phyloP scores from a whole-genome alignment of 2,888 invertebrate species.

The Mesorhabditis sp. region DNA sequence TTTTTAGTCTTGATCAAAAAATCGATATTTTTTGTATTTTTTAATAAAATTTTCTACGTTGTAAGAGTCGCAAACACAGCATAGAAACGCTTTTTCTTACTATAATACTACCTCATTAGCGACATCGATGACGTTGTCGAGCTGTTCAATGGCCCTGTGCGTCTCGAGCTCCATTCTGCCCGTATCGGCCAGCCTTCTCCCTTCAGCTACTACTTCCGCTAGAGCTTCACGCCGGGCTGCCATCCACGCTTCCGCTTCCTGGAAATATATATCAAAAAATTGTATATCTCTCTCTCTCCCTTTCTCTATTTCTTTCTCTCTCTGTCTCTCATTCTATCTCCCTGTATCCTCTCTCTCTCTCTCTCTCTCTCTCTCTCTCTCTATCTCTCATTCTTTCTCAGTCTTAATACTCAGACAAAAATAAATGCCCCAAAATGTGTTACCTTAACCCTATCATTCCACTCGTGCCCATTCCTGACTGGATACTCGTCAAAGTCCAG shows the following conservation, averaged over 20 bases:
- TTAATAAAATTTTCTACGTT: too few relatives aligned
- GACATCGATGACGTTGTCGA: conserved; percentile 41
- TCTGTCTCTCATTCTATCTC: too few relatives aligned
- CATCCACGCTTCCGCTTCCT: conserved; percentile 23
- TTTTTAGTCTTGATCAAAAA: too few relatives aligned
- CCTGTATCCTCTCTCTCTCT: too few relatives aligned
- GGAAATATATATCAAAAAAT: not conserved
- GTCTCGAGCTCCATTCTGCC: conserved; percentile 48
- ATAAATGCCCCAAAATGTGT: too few relatives aligned
- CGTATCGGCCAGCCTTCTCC: conserved; percentile 42
- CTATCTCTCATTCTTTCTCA: too few relatives aligned
- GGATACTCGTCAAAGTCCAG: conserved; percentile 41
- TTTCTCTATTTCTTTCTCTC: too few relatives aligned
- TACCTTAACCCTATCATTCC: conserved; percentile 18
- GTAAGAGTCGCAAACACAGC: too few relatives aligned
- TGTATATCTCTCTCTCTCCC: too few relatives aligned
- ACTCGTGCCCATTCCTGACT: conserved; percentile 24
- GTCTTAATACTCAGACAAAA: not conserved
- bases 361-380: too few relatives aligned
- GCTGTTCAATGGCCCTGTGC: conserved; percentile 44
- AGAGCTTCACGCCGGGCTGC: conserved; percentile 24
- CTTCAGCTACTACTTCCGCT: conserved; percentile 43
- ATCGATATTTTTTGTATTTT: too few relatives aligned
- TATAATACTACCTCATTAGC: conserved; percentile 17
- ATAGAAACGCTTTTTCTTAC: too few relatives aligned